These are phyloP conservation scores for Cantharis rufa DNA, from an alignment of 2,888 invertebrate species.

Conservation along the genomic window DNA sequence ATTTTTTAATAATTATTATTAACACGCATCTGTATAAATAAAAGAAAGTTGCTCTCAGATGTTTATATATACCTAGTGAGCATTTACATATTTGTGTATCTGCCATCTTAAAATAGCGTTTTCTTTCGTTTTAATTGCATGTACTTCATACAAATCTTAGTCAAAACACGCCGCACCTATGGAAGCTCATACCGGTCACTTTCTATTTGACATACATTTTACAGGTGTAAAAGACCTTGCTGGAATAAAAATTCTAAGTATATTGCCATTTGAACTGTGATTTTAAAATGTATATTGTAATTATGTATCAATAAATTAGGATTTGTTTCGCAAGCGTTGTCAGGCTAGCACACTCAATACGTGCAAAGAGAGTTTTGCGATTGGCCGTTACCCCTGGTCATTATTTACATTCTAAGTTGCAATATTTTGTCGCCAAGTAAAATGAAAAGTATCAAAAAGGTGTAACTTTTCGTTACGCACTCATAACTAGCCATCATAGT, in stretches of 20 bases:
- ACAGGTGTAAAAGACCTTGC: constrained; percentile 26
- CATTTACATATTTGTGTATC: neutral
- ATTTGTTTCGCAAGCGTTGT: neutral
- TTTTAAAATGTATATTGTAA: too few species aligned
- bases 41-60: neutral
- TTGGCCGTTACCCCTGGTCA: neutral
- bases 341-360: too few species aligned
- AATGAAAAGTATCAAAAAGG: neutral
- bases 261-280: neutral
- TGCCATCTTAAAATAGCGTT: constrained; percentile 49
- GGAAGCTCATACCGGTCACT: constrained; percentile 23
- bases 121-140: constrained; percentile 56
- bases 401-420: neutral
- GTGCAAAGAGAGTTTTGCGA: neutral
- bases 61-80: neutral
- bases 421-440: neutral
- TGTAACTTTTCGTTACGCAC: neutral
- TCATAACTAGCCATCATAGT: neutral
- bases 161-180: constrained; percentile 19
- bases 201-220: constrained; percentile 32
- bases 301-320: neutral
- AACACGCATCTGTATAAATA: neutral
- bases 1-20: neutral
- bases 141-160: neutral
- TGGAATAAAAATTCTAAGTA: neutral